Conservation (phyloP, 1,140 invertebrate species). For the Leguminivora glycinivorella region DNA sequence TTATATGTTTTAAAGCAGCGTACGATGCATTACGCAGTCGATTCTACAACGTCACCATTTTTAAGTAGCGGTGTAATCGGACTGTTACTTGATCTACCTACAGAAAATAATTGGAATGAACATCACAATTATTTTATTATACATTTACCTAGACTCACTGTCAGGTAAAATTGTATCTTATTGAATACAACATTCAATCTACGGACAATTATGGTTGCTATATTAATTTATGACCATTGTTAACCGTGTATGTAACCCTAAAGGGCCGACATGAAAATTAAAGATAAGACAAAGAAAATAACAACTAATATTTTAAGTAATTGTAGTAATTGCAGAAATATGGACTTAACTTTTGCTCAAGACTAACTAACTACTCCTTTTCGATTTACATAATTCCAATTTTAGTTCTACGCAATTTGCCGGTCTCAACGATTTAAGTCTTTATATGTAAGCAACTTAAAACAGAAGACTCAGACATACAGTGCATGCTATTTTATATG, state of each 20-base stretch:
- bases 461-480: neutral
- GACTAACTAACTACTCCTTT: neutral
- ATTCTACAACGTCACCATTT: too few species aligned
- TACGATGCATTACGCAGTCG: too few species aligned
- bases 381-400: too few species aligned
- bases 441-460: neutral
- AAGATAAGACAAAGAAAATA: neutral
- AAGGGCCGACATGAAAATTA: neutral
- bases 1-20: too few species aligned
- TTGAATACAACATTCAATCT: constrained; percentile 22
- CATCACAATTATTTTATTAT: constrained; percentile 18
- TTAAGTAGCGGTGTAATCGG: too few species aligned
- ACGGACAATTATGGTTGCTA: constrained; percentile 14
- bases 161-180: constrained; percentile 9
- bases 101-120: neutral
- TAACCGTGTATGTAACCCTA: neutral
- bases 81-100: constrained; percentile 11
- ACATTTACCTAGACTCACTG: neutral
- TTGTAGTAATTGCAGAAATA: too few species aligned
- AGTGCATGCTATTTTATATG: neutral
- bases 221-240: neutral
- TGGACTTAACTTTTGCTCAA: neutral
- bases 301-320: neutral
- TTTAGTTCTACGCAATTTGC: neutral
- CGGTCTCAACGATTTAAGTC: neutral